Evolutionary conservation across 1,140 invertebrate genomes (phyloP), one percentile per base, ranked within the genome.

Genomic region (Drosophila malerkotliana): DNA sequence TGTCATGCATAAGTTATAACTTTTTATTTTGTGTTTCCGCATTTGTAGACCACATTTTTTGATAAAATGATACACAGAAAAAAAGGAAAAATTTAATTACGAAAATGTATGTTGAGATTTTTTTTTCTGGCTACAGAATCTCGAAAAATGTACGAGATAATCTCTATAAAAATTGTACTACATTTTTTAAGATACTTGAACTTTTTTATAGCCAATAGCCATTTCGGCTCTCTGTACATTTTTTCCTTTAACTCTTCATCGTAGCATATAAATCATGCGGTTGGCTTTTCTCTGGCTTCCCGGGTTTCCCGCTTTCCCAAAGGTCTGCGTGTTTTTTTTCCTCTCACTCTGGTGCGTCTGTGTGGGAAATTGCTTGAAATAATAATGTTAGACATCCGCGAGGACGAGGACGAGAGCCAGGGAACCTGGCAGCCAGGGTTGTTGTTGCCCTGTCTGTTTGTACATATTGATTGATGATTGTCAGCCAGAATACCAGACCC

Each of bases 381-480:
- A 85, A 85, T 85, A 85, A 82, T 87, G 82, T 87, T 85, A 87
- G 63, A 80, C 73, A 57, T 49, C 41, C 30, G 41, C 28, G 41
- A 45, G 60, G 21, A 53, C 26, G 47, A 56, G 39, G 2, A 8
- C 7, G 47, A 56, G 39, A 4, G 10, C 4, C 28, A 49, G 26
- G 37, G 44, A 14, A 21, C 10, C 26, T 0, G 26, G 26, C 5
- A 28, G 26, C 5, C 26, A 21, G 26, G 37, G 51, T 24, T 66
- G 41, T 39, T 56, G 63, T 28, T 68, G 63, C n/a, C 34, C 66
- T 55, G 53, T 77, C 60, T 61, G 63, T 69, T 69, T 63, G 73
- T 81, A 77, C 68, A 71, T 87, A 78, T 85, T 87, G 78, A 87
- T 85, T 87, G 78, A 87, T 85, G 81, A 78, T 81, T 85, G 82